Percentiles rank a stretch among this genome's conserved stretches.
Conservation (phyloP, 2,888 invertebrate genomes). For the Hyles lineata region DNA sequence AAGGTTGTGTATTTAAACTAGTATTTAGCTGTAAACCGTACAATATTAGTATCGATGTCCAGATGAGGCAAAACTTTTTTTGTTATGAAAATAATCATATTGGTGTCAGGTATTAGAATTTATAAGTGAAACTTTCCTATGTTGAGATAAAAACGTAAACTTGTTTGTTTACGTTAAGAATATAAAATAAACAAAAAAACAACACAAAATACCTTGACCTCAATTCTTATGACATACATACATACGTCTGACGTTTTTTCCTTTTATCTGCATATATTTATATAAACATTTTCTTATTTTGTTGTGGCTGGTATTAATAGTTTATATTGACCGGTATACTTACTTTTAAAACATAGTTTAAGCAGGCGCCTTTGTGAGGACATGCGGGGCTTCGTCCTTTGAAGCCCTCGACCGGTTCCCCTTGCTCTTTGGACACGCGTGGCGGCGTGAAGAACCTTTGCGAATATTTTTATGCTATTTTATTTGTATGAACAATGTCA, state of each 20-base stretch:
- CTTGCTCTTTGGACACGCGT: slow-evolving; percentile 71
- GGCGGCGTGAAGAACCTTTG: slow-evolving; percentile 82
- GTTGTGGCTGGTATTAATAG: background rate
- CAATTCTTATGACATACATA: no score
- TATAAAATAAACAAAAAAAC: background rate
- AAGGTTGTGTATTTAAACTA: no score
- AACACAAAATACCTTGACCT: no score
- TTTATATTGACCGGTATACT: slow-evolving; percentile 27
- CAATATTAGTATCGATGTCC: no score
- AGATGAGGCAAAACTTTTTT: no score
- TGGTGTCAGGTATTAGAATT: no score
- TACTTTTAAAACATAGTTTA: slow-evolving; percentile 76
- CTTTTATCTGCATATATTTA: background rate
- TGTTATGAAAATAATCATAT: no score
- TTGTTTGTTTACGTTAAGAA: no score
- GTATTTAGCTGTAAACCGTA: no score
- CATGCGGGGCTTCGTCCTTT: slow-evolving; percentile 71
- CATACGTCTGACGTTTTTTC: background rate
- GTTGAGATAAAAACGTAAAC: background rate
- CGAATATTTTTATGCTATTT: background rate
- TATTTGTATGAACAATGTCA: background rate
- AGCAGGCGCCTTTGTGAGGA: slow-evolving; percentile 74
- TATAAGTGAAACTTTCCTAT: no score
- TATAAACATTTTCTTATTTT: background rate
- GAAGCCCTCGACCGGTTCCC: slow-evolving; percentile 65